Conservation (phyloP, 2,888 invertebrate genomes). For the Prosapia bicincta region DNA sequence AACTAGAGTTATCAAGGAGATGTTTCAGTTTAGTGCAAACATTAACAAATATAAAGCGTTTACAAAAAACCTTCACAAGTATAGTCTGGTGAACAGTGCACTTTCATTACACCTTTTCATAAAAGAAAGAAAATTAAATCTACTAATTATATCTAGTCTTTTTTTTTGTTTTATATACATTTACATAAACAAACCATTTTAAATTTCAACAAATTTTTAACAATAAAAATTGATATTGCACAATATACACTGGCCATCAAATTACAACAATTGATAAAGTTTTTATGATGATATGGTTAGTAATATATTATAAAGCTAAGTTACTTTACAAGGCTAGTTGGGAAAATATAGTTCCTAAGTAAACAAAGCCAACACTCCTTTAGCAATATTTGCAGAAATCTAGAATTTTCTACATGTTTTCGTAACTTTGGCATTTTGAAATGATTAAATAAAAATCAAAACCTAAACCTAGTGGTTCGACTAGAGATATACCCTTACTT, state of each 20-base stretch:
- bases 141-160: background rate
- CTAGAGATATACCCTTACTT: too few relatives aligned
- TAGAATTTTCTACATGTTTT: too few relatives aligned
- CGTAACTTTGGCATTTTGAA: too few relatives aligned
- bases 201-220: background rate
- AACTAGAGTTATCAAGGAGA: background rate
- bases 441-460: too few relatives aligned
- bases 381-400: too few relatives aligned
- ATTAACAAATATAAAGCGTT: background rate
- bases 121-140: background rate
- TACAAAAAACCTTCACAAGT: too few relatives aligned
- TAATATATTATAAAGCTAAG: background rate
- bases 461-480: too few relatives aligned
- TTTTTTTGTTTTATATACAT: background rate
- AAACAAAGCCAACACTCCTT: too few relatives aligned
- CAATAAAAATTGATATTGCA: conserved; percentile 2
- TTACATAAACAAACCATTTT: background rate
- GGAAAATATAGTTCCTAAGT: background rate
- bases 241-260: background rate
- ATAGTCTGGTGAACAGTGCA: background rate
- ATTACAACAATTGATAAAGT: background rate
- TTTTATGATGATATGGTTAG: background rate
- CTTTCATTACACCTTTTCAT: background rate
- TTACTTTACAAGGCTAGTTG: background rate
- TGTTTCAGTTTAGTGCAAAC: background rate